Percentiles rank a stretch among this genome's conserved stretches.
Conservation (phyloP, 2,888 invertebrate species). For the Electrophaes corylata region DNA sequence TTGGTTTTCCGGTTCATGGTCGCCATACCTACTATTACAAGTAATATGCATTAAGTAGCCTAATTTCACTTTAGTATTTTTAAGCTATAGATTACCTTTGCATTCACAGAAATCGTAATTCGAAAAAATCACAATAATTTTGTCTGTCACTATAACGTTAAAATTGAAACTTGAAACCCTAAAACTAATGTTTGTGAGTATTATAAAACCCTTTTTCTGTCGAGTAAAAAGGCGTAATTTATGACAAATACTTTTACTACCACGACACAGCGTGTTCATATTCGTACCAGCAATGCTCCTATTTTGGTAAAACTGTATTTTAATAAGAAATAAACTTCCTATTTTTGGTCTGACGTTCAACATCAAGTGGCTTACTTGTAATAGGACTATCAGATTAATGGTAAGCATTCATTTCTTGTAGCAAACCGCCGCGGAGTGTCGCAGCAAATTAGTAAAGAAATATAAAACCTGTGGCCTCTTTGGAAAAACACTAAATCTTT, state of each 20-base stretch:
- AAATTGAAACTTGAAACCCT: too few species aligned
- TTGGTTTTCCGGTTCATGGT: too few species aligned
- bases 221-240: constrained; percentile 37
- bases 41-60: too few species aligned
- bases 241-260: constrained; percentile 53
- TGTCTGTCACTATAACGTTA: too few species aligned
- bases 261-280: background rate
- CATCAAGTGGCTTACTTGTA: constrained; percentile 39
- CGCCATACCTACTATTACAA: too few species aligned
- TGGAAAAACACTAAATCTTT: too few species aligned
- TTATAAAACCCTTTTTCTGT: background rate
- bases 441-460: constrained; percentile 33
- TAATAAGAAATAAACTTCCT: constrained; percentile 32
- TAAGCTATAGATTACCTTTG: too few species aligned
- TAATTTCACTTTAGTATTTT: too few species aligned
- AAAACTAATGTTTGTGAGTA: background rate
- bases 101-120: too few species aligned
- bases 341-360: constrained; percentile 42
- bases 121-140: too few species aligned
- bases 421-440: constrained; percentile 40
- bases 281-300: constrained; percentile 31
- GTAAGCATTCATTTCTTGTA: constrained; percentile 43
- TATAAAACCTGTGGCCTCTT: background rate
- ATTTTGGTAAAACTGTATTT: constrained; percentile 47
- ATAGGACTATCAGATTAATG: constrained; percentile 39